Base-by-base conservation (phyloP, 2,888 invertebrate species). In the Eilema depressum region DNA sequence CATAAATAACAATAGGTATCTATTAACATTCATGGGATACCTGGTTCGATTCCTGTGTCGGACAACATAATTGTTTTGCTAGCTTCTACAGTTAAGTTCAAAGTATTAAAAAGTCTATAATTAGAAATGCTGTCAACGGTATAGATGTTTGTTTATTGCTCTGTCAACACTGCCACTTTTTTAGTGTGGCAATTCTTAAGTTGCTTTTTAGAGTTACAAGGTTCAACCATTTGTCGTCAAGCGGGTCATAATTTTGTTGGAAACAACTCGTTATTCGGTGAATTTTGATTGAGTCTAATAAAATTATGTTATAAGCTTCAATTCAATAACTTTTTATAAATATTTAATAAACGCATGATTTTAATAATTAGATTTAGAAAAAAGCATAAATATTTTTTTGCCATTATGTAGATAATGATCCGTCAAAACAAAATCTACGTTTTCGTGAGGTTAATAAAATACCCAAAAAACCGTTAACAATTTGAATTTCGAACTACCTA, bases 21-120 rank as follows among this genome's bases (percentile, higher is more conserved):
- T 62, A 63, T 75, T 82, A 75, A 66, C 80, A 83, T 83, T 80
- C 83, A 69, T 56, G 41, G 75, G 64, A 57, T 65, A 65, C 33
- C 17, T 10, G 57, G 57, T 57, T 57, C 33, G 37, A 66, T 57
- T 57, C 66, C 66, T 66, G 66, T 66, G 25, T 57, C 20, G 30
- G 30, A 33, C 12, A 23, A 56, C 33, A 28, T 64, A n/a, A 64
- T 28, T 53, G n/a, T 30, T 65, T 30, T 64, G n/a, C 17, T 56
- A 56, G 14, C 64, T 2, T 30, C 7, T 7, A 41, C 20, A 47
- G 47, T 47, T 47, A 20, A 20, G 5, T 47, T 47, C 47, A 47
- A 3, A 41, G 47, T 47, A 7, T 53, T n/a, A 8, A 2, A 41
- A 41, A 41, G 47, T 47, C 20, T 47, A 47, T 47, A 47, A 47